Evolutionary conservation across 1,140 invertebrate species (phyloP).

Genomic region (Trichomalopsis sarcophagae): DNA sequence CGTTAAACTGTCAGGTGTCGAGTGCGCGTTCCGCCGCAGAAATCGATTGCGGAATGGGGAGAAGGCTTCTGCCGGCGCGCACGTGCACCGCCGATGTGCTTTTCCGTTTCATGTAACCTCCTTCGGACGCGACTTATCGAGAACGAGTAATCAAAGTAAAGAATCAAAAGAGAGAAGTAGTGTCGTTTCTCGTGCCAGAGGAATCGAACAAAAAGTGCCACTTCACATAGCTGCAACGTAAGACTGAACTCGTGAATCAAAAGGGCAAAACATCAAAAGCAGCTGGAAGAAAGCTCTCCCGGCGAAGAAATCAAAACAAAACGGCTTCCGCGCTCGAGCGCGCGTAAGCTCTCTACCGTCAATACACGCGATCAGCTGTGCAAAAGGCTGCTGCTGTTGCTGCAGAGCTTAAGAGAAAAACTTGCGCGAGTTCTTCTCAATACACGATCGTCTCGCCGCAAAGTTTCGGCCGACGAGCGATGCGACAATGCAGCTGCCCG

Average conservation of each 20-base stretch:
- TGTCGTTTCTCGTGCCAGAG: too few species aligned
- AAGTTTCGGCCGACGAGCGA: conserved; percentile 45
- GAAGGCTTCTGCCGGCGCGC: neutral
- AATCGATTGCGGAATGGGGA: neutral
- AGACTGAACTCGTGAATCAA: neutral
- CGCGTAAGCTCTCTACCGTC: neutral
- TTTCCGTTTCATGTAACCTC: neutral
- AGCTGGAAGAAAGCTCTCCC: too few species aligned
- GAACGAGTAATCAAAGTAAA: neutral
- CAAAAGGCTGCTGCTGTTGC: conserved; percentile 38
- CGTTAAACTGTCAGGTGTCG: conserved; percentile 12
- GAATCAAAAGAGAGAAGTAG: neutral
- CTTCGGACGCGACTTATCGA: neutral
- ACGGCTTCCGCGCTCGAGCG: neutral
- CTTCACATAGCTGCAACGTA: neutral
- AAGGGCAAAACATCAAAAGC: neutral
- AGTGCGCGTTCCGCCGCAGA: neutral
- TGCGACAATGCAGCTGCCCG: conserved; percentile 71
- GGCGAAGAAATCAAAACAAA: neutral
- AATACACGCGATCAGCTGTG: neutral
- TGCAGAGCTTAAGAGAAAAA: conserved; percentile 48
- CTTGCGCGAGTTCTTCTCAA: too few species aligned
- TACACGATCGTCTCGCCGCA: neutral
- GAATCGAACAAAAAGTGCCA: neutral
- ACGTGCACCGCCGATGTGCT: too few species aligned